These are phyloP conservation scores for Oscheius sp. DNA, from an alignment of 1,140 invertebrate genomes.

Conservation along the genomic window DNA sequence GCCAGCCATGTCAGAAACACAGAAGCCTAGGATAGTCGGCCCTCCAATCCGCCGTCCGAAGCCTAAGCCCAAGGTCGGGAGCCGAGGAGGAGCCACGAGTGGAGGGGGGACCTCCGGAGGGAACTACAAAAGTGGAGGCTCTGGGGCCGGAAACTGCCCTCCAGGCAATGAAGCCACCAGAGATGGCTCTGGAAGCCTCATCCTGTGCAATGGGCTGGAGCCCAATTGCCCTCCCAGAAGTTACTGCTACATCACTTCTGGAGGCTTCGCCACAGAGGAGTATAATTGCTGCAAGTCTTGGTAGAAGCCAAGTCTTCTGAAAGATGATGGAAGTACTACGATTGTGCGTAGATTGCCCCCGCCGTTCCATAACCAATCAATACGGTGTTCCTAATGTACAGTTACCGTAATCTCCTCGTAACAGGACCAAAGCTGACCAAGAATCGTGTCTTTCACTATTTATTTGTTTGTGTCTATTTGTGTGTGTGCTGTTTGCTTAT, in stretches of 20 bases:
- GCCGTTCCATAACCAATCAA: neutral
- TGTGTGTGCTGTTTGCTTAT: no score
- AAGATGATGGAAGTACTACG: neutral
- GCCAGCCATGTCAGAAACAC: neutral
- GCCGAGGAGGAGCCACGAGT: constrained; percentile 4
- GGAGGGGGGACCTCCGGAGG: constrained; percentile 20
- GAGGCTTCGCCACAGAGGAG: constrained; percentile 52
- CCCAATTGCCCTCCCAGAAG: constrained; percentile 58
- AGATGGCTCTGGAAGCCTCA: constrained; percentile 45
- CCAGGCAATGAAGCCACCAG: constrained; percentile 53
- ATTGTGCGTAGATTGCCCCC: neutral
- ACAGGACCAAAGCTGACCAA: neutral
- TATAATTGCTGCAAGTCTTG: constrained; percentile 59
- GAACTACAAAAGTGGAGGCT: constrained; percentile 20
- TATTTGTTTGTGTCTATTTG: no score
- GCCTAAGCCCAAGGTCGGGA: constrained; percentile 11
- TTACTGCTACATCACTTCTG: constrained; percentile 57
- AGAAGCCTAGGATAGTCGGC: constrained; percentile 45
- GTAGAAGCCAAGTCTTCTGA: constrained; percentile 14
- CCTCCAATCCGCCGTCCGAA: constrained; percentile 42
- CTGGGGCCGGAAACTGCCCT: constrained; percentile 50
- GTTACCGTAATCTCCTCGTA: neutral
- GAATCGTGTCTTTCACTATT: neutral
- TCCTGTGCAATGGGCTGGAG: constrained; percentile 54
- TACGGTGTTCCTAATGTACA: constrained; percentile 11